Evolutionary conservation across 37 sponge, comb jelly and placozoan genomes (phyloP).

Genomic region (Ianthella basta): DNA sequence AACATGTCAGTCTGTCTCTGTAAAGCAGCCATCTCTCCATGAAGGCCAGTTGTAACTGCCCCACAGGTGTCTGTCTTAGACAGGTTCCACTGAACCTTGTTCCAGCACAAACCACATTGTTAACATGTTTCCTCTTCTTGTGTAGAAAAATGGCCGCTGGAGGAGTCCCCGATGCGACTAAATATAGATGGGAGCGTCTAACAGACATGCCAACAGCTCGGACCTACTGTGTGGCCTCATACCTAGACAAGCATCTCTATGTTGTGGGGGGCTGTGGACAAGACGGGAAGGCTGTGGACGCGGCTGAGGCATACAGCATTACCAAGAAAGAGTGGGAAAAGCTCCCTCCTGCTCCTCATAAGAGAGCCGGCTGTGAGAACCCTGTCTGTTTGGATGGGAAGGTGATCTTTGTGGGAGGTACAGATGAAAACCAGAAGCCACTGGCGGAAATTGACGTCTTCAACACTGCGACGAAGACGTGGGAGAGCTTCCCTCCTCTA

Average conservation of each 20-base stretch:
- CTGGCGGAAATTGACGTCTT: slow-evolving; percentile 67
- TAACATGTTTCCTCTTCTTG: neutral
- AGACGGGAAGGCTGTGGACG: slow-evolving; percentile 49
- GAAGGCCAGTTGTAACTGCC: too few relatives aligned
- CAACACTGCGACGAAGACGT: slow-evolving; percentile 46
- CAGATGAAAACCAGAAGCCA: slow-evolving; percentile 60
- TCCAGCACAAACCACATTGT: too few relatives aligned
- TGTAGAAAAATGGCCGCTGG: slow-evolving; percentile 17
- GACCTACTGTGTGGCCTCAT: slow-evolving; percentile 47
- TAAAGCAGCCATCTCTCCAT: too few relatives aligned
- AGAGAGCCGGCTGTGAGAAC: slow-evolving; percentile 46
- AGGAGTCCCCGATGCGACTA: neutral
- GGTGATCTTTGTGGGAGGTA: slow-evolving; percentile 69
- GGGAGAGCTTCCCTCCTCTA: slow-evolving; percentile 65
- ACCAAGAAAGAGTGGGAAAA: slow-evolving; percentile 52
- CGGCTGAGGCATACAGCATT: slow-evolving; percentile 68
- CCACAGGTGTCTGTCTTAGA: too few relatives aligned
- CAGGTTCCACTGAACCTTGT: too few relatives aligned
- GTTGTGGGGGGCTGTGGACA: slow-evolving; percentile 64
- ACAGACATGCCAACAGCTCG: slow-evolving; percentile 64
- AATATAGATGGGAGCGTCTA: slow-evolving; percentile 59
- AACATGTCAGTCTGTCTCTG: too few relatives aligned
- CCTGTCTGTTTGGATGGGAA: slow-evolving; percentile 55
- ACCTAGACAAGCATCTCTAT: slow-evolving; percentile 67
- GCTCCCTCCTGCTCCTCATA: slow-evolving; percentile 58